Evolutionary conservation across 2,888 invertebrate species (phyloP).

Genomic region (Mermis nigrescens): DNA sequence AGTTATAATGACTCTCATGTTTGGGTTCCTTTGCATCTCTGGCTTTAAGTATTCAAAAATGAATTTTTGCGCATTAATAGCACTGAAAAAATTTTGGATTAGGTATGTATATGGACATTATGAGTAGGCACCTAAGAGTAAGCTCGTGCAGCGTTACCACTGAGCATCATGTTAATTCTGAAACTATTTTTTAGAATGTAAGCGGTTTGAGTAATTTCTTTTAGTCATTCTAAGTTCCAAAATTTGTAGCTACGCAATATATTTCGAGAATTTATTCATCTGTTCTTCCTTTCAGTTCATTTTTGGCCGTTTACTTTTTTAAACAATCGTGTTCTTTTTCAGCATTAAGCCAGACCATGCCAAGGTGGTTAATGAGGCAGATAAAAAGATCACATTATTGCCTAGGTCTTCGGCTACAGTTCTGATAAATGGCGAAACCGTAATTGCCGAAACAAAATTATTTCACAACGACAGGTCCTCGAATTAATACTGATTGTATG

Average conservation of each 20-base stretch:
- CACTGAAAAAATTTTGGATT: neutral
- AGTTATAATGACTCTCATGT: neutral
- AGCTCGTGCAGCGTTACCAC: too few relatives aligned
- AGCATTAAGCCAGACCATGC: slow-evolving; percentile 40
- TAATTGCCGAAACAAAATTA: slow-evolving; percentile 35
- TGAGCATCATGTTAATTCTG: too few relatives aligned
- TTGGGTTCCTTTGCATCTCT: neutral
- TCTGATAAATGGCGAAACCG: slow-evolving; percentile 39
- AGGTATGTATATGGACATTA: too few relatives aligned
- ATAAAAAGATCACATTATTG: slow-evolving; percentile 24
- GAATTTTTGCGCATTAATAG: neutral
- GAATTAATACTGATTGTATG: too few relatives aligned
- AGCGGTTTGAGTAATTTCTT: too few relatives aligned
- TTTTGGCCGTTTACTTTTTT: neutral
- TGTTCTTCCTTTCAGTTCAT: too few relatives aligned
- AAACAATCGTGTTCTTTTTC: slow-evolving; percentile 12
- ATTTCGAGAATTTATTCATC: too few relatives aligned
- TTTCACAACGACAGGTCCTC: slow-evolving; percentile 41
- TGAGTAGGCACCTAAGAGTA: too few relatives aligned
- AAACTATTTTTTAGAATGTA: too few relatives aligned
- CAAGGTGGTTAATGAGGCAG: slow-evolving; percentile 31
- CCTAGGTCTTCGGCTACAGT: slow-evolving; percentile 34
- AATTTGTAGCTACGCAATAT: too few relatives aligned
- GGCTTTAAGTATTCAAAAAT: neutral
- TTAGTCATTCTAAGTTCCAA: too few relatives aligned